Conservation (phyloP, 2,797 vertebrate genomes). For the Columba guinea region DNA sequence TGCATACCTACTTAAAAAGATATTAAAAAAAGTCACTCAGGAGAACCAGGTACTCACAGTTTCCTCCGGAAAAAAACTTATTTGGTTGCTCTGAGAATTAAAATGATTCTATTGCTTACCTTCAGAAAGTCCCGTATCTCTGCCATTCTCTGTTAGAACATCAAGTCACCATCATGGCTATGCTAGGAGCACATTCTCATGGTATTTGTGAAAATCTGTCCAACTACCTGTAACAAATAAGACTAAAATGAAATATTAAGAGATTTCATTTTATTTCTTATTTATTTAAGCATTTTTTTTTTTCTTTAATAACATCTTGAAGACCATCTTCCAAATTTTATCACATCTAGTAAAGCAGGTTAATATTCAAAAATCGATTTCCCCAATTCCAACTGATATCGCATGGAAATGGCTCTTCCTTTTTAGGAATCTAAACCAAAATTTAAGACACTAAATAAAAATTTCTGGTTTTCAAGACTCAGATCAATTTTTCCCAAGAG, state of each 20-base stretch:
- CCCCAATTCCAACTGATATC: background rate
- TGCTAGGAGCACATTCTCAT: fast-evolving
- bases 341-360: background rate
- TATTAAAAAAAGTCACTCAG: background rate
- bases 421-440: background rate
- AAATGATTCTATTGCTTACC: background rate
- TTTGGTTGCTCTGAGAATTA: background rate
- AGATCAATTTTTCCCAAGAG: conserved; percentile 1
- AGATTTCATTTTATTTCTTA: background rate
- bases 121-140: background rate
- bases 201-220: background rate
- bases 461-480: background rate
- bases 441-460: background rate
- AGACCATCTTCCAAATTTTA: background rate
- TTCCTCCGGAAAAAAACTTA: background rate
- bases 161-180: background rate
- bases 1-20: background rate
- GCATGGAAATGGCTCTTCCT: background rate
- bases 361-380: background rate
- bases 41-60: background rate
- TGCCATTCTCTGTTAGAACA: background rate
- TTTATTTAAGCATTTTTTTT: background rate
- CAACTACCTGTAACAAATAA: background rate
- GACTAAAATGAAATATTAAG: background rate
- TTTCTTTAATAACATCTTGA: background rate